phyloP scores from a whole-genome alignment of 2,888 invertebrate species.

The Nudaria mundana region DNA sequence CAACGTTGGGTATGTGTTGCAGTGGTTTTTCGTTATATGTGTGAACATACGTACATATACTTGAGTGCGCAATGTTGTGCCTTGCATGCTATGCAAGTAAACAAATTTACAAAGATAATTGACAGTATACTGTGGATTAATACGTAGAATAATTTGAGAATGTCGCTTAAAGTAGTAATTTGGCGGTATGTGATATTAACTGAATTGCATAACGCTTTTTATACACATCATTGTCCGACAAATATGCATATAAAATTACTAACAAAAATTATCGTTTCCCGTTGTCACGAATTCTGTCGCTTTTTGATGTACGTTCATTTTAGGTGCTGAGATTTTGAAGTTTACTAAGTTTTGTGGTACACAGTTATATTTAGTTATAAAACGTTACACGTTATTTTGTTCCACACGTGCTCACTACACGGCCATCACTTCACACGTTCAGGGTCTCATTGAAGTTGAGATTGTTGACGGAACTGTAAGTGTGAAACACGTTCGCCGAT shows the following conservation, averaged over 20 bases:
- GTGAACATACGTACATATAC: constrained; percentile 41
- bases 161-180: constrained; percentile 68
- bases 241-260: constrained; percentile 23
- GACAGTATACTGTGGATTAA: constrained; percentile 44
- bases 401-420: constrained; percentile 70
- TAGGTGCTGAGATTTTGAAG: constrained; percentile 15
- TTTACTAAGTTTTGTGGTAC: constrained; percentile 15
- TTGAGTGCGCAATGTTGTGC: constrained; percentile 46
- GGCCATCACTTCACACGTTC: constrained; percentile 62
- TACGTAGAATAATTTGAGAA: constrained; percentile 48
- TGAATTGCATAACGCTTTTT: constrained; percentile 57
- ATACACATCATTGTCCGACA: constrained; percentile 45
- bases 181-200: constrained; percentile 54
- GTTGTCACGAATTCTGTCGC: constrained; percentile 57
- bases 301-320: constrained; percentile 38
- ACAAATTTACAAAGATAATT: constrained; percentile 43
- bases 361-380: constrained; percentile 45
- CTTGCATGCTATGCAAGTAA: constrained; percentile 61
- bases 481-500: constrained; percentile 62
- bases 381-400: constrained; percentile 67
- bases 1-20: constrained; percentile 30
- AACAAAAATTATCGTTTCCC: constrained; percentile 40
- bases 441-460: constrained; percentile 78
- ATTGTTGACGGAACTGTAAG: constrained; percentile 82
- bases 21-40: constrained; percentile 33